Base-by-base conservation (phyloP, 2,113 vertebrate species). In the Lepisosteus oculatus region DNA sequence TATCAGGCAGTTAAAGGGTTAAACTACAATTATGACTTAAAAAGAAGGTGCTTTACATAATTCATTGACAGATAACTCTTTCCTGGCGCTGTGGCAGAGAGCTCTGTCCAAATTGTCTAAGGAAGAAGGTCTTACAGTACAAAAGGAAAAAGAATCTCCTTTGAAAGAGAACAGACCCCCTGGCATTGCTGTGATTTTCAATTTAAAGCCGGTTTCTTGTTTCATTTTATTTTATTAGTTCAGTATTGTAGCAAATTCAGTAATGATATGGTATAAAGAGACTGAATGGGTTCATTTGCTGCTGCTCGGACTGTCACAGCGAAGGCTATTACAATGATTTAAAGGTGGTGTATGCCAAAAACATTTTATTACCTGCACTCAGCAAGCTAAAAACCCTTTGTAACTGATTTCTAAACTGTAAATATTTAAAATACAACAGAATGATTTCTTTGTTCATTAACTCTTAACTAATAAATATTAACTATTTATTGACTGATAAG, bases 251-350 rank as follows among this genome's bases (percentile, higher is more conserved):
- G 68, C 78, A 80, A 77, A 81, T 83, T 76, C 67, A 62, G 79
- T 79, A 77, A 84, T 83, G 79, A 81, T 84, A 81, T 80, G 72
- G 80, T 78, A 81, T 85, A 85, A 83, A 74, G 79, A 81, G 72
- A 74, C 71, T 65, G 82, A 81, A 85, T 83, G 84, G 84, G 85
- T 84, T 84, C 81, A 84, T 81, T 87, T 87, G 84, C 80, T 76
- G 81, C 68, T 76, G 74, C 78, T 79, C 75, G 84, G 89, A 88
- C 81, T 88, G 84, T 88, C 86, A 88, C 84, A 82, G 80, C 70
- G 74, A 83, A 74, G 75, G 77, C 81, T 81, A 79, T 80, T 87
- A 83, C 65, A 61, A 67, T 85, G 88, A 90, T 89, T 88, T 91
- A 89, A 84, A 81, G 70, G 74, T 70, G 59, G 75, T 29, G 67